Percentiles rank a stretch among this genome's conserved stretches.
Evolutionary conservation across 2,113 vertebrate genomes (phyloP).

Genomic region (Fregata magnificens): DNA sequence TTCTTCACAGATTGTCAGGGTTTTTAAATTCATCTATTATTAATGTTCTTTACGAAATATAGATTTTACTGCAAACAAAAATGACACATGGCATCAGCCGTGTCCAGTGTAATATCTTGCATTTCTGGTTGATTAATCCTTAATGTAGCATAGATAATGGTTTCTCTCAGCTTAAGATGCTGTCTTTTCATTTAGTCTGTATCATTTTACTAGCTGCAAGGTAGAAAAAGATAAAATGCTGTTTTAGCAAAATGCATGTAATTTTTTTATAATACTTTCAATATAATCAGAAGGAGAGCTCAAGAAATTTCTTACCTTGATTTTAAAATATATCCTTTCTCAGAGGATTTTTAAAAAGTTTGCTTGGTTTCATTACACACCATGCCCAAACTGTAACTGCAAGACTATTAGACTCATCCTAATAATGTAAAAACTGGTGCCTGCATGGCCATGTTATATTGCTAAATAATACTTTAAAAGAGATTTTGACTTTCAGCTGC

Average conservation of each 20-base stretch:
- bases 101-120: conserved; percentile 50
- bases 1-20: not conserved
- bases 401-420: not conserved
- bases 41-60: conserved; percentile 65
- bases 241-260: not conserved
- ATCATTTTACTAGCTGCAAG: conserved; percentile 38
- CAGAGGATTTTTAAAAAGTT: not conserved
- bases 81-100: conserved; percentile 58
- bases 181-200: conserved; percentile 27
- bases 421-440: not conserved
- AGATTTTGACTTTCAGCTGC: not conserved
- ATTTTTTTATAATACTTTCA: not conserved
- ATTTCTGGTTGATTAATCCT: conserved; percentile 67
- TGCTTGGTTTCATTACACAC: not conserved
- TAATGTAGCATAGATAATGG: conserved; percentile 71
- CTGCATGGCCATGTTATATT: not conserved
- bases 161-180: conserved; percentile 62
- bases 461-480: not conserved
- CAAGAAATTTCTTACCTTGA: not conserved
- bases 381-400: not conserved
- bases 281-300: not conserved
- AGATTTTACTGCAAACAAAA: conserved; percentile 65
- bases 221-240: not conserved
- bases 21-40: conserved; percentile 45
- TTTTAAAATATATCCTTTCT: not conserved